Evolutionary conservation across 23 tunicate species (phyloP), one percentile per base, ranked within the genome.

Genomic region (Pegea sp.): DNA sequence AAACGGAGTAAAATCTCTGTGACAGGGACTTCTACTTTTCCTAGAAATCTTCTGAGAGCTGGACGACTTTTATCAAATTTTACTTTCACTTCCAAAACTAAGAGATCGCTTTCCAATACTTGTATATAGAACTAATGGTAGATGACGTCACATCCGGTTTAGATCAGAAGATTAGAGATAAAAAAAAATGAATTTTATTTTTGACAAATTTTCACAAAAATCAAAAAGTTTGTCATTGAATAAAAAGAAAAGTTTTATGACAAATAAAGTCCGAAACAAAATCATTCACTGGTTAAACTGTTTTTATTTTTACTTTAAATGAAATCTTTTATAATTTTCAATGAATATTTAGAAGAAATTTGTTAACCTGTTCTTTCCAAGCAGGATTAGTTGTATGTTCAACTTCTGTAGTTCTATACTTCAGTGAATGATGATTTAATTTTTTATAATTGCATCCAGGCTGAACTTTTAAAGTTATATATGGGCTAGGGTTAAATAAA

Each of bases 21-120:
- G 3, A 80, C 79, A 8, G 79, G 79, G 7, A 80, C 72, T 8
- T 72, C 65, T 23, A 80, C 60, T 61, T 75, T 65, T 34, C 93
- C 93, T 0, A 80, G 66, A 61, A 71, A 80, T 34, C 93, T 55
- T 48, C 93, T 38, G 1, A 80, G 46, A 2, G 67, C 69, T 16
- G 93, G 93, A 28, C 78, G 52, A 18, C 80, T 69, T 43, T 72
- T 42, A 44, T 80, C 93, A 65, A 80, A 80, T 29, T 67, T 55
- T 31, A 71, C 93, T 71, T 72, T 72, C 19, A 80, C 93, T 71
- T 80, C 93, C 23, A 80, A 51, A 46, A 71, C 93, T 52, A 80
- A 57, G n/a, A 80, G 16, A 61, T 80, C 93, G 13, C 70, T 43
- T 22, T 43, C 56, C 23, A 72, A 57, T 20, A 66, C 93, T 80